phyloP scores from a whole-genome alignment of 2,113 vertebrate species.

The Syngnathus floridae region DNA sequence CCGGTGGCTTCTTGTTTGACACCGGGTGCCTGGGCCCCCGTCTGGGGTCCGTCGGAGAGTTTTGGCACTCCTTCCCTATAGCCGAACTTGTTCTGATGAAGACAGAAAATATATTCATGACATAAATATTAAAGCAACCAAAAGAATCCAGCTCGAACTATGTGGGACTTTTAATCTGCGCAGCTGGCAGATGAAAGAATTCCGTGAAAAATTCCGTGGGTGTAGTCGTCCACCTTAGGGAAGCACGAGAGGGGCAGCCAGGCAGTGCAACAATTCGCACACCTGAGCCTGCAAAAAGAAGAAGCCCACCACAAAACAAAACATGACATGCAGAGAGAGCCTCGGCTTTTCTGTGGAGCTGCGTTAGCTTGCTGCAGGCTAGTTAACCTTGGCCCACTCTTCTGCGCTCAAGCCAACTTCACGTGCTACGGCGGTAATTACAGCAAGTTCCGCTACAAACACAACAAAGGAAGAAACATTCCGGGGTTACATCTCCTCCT shows the following conservation, averaged over 20 bases:
- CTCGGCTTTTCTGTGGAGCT: slow-evolving; percentile 41
- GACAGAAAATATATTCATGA: not conserved
- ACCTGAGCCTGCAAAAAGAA: slow-evolving; percentile 47
- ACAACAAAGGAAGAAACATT: slow-evolving; percentile 26
- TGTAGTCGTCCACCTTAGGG: slow-evolving; percentile 40
- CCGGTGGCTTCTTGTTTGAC: slow-evolving; percentile 69
- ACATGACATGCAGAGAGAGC: slow-evolving; percentile 53
- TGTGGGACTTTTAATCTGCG: slow-evolving; percentile 32
- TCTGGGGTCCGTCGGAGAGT: slow-evolving; percentile 60
- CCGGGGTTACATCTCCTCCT: slow-evolving; percentile 35
- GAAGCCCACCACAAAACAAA: slow-evolving; percentile 50
- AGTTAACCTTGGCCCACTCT: slow-evolving; percentile 47
- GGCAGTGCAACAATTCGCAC: slow-evolving; percentile 27
- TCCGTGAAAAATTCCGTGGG: slow-evolving; percentile 33
- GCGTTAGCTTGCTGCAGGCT: slow-evolving; percentile 40
- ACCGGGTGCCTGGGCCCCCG: slow-evolving; percentile 55
- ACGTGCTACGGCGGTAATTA: slow-evolving; percentile 50
- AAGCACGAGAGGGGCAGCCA: slow-evolving; percentile 30
- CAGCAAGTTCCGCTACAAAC: slow-evolving; percentile 40
- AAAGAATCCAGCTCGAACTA: not conserved
- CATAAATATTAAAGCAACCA: not conserved
- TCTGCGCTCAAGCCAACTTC: slow-evolving; percentile 34
- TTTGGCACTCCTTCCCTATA: slow-evolving; percentile 79
- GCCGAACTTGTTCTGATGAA: slow-evolving; percentile 83
- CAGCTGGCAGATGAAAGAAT: slow-evolving; percentile 26